Evolutionary conservation across 92 coral and sea anemone genomes (phyloP).

Genomic region (Blastomussa wellsi): DNA sequence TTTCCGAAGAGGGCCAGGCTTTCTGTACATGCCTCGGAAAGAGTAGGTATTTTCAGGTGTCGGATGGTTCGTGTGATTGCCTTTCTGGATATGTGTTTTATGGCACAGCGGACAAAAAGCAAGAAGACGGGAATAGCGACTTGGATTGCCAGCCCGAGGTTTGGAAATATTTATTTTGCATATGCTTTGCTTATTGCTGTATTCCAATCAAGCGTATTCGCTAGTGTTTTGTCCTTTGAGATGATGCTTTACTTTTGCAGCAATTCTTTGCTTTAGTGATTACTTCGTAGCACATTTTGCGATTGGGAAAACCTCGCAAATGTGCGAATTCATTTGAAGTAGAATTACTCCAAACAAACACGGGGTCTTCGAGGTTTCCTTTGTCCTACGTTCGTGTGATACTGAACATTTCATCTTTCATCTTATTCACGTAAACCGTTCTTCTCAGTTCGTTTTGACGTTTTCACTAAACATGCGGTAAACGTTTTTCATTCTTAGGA

Average conservation of each 20-base stretch:
- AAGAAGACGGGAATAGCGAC: slow-evolving; percentile 90
- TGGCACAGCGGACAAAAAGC: slow-evolving; percentile 62
- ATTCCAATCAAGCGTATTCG: background rate
- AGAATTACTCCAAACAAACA: background rate
- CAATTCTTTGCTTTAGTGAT: too few relatives aligned
- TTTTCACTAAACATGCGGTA: background rate
- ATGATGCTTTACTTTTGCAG: background rate
- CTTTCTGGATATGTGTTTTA: slow-evolving; percentile 77
- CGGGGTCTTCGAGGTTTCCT: too few relatives aligned
- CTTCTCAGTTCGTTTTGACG: too few relatives aligned
- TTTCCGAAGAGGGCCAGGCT: slow-evolving; percentile 73
- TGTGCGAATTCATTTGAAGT: background rate
- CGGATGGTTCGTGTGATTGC: slow-evolving; percentile 90
- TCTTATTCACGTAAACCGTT: too few relatives aligned
- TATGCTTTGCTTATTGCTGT: background rate
- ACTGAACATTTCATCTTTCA: too few relatives aligned
- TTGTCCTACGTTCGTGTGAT: too few relatives aligned
- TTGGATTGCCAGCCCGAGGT: slow-evolving; percentile 88
- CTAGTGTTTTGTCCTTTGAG: background rate
- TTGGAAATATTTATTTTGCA: background rate
- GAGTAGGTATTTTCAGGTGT: slow-evolving; percentile 77
- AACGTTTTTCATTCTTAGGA: background rate
- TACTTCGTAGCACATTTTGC: too few relatives aligned
- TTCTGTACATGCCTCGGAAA: slow-evolving; percentile 82
- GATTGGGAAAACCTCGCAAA: too few relatives aligned